phyloP scores from a whole-genome alignment of 1,140 invertebrate species.

The Hycleus phaleratus region DNA sequence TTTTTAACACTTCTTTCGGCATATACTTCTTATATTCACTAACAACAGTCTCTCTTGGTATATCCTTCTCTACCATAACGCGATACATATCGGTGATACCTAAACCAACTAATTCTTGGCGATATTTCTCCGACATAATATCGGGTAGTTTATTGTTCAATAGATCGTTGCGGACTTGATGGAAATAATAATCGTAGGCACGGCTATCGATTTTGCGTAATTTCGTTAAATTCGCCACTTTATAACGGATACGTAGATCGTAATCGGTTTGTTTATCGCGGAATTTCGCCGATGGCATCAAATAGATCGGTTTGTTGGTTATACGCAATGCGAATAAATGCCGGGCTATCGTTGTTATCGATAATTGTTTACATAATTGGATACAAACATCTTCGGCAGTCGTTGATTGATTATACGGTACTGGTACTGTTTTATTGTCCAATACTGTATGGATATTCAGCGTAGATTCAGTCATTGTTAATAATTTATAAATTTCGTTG shows the following conservation, averaged over 20 bases:
- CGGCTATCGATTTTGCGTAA: conserved; percentile 60
- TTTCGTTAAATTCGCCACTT: conserved; percentile 54
- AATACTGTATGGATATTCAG: conserved; percentile 31
- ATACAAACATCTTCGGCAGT: conserved; percentile 65
- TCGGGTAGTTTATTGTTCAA: conserved; percentile 69
- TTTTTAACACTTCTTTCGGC: conserved; percentile 65
- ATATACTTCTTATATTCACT: conserved; percentile 73
- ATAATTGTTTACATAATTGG: conserved; percentile 56
- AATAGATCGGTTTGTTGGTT: conserved; percentile 53
- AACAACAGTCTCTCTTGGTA: conserved; percentile 56
- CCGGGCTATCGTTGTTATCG: conserved; percentile 65
- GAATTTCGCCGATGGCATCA: conserved; percentile 50
- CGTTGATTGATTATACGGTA: conserved; percentile 35
- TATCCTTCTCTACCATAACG: conserved; percentile 63
- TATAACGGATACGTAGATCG: conserved; percentile 71
- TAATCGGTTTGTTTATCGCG: conserved; percentile 49
- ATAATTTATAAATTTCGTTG: too few species aligned
- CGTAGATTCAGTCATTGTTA: conserved; percentile 25
- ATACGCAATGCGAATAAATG: conserved; percentile 67
- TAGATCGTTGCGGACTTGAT: conserved; percentile 74
- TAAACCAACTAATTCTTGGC: conserved; percentile 67
- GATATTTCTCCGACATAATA: conserved; percentile 65
- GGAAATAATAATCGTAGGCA: conserved; percentile 78
- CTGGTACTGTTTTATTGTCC: conserved; percentile 40
- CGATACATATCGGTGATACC: conserved; percentile 80